These are phyloP conservation scores for Dermatemys mawii DNA, from an alignment of 2,113 vertebrate species.

Conservation along the genomic window DNA sequence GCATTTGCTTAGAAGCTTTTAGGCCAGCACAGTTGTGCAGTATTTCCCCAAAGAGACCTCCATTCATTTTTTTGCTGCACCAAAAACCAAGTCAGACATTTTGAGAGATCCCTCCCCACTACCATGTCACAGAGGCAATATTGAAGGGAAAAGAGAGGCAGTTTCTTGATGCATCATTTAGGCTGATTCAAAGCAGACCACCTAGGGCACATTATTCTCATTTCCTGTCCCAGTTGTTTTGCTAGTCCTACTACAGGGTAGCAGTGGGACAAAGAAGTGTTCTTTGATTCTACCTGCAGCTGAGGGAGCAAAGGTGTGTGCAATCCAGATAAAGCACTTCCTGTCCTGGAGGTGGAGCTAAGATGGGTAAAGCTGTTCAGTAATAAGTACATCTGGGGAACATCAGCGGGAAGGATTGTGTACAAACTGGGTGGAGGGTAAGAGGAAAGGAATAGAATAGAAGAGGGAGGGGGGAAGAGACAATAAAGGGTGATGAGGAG, in stretches of 20 bases:
- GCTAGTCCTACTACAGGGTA: rapidly evolving
- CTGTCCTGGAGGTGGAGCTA: neutral
- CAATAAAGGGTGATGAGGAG: neutral
- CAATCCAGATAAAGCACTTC: neutral
- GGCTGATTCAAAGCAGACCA: neutral
- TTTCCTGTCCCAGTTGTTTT: neutral
- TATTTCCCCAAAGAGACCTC: neutral
- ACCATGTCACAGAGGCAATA: neutral
- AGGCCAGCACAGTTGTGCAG: neutral
- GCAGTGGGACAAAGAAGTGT: neutral
- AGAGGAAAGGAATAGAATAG: neutral
- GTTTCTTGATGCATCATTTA: neutral
- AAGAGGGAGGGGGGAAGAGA: neutral
- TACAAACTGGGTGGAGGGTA: neutral
- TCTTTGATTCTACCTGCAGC: neutral
- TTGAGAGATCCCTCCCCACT: neutral
- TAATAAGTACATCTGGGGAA: neutral
- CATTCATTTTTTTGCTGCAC: neutral
- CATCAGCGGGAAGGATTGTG: neutral
- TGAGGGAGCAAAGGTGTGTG: neutral
- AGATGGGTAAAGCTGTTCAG: neutral
- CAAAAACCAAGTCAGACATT: neutral
- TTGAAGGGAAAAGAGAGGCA: neutral
- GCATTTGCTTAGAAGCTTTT: neutral
- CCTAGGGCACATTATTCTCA: rapidly evolving